A percentile compares a stretch with the other conserved stretches of the same genome.
Evolutionary conservation across 2,113 vertebrate species (phyloP).

Genomic region (Capricornis sumatraensis): DNA sequence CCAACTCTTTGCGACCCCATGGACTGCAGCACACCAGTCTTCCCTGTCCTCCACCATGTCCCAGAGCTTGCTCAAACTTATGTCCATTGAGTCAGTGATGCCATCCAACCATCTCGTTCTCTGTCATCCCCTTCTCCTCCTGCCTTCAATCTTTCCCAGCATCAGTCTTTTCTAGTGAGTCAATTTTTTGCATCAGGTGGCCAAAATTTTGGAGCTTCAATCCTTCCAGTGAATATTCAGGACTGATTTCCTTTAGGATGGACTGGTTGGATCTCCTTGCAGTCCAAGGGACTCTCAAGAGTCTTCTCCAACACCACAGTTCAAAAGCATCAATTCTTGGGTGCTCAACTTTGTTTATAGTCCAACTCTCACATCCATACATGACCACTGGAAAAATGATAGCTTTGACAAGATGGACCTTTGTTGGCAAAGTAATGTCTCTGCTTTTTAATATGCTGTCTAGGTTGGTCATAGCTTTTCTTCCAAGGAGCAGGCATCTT

Average conservation of each 20-base stretch:
- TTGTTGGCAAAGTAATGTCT: not conserved
- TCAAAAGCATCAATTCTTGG: not conserved
- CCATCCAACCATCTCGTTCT: not conserved
- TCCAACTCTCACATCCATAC: not conserved
- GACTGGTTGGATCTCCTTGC: not conserved
- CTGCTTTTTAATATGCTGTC: not conserved
- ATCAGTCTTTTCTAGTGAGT: not conserved
- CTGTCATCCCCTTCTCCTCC: not conserved
- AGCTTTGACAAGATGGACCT: not conserved
- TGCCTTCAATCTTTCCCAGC: not conserved
- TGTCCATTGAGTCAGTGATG: not conserved
- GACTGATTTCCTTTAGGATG: not conserved
- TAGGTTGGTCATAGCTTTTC: not conserved
- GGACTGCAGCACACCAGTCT: not conserved
- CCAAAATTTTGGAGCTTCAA: not conserved
- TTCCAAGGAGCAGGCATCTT: not conserved
- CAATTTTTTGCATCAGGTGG: not conserved
- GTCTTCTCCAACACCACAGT: not conserved
- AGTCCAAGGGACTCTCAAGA: not conserved
- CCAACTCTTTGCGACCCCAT: not conserved
- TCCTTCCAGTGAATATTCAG: not conserved
- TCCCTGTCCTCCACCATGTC: not conserved
- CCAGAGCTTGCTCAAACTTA: not conserved
- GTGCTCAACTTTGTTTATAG: not conserved
- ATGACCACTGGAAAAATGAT: not conserved